Base-by-base conservation (phyloP, 2,888 invertebrate genomes). In the Zeuzera pyrina region DNA sequence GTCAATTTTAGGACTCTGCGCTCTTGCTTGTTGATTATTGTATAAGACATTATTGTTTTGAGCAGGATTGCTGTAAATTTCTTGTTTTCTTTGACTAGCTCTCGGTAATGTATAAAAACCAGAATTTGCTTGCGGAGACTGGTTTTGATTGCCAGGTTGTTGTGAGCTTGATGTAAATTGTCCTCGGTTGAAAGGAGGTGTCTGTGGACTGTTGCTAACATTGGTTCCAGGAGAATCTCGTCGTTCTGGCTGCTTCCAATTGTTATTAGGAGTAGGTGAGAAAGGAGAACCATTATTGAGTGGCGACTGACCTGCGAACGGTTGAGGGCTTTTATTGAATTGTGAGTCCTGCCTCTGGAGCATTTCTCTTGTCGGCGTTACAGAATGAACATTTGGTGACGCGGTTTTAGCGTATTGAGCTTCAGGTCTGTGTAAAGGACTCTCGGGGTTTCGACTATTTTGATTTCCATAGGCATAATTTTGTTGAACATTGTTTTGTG, bases 261-360 rank as follows among this genome's bases (percentile, higher is more conserved):
- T 77, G 33, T 71, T 83, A 36, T 77, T 81, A 12, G 81, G 73
- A 26, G 68, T 62, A 16, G 76, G 81, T 8, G 84, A 81, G 43
- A 66, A 77, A 1, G 74, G 62, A 3, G 69, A 63, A 29, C 57
- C 67, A 38, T 60, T 76, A 33, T 50, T 61, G 15, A 65, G 29
- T 15, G 81, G 71, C 6, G 73, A 65, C 41, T 73, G 69, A 13
- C 63, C 68, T 6, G 53, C 56, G 43, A 68, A 84, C 3, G 84
- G 84, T 34, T 79, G 79, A 26, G 84, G 84, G 37, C 83, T 84
- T 39, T 81, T 83, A 43, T 84, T 84, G 34, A 84, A 84, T 47
- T 81, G 84, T 16, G 84, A 84, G 39, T 84, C 84, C 47, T 84
- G 84, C 30, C 84, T 60, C 45, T 72, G 71, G 35, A 84, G 50